Conservation (phyloP, 2,113 vertebrate genomes). For the Gracilinanus agilis region DNA sequence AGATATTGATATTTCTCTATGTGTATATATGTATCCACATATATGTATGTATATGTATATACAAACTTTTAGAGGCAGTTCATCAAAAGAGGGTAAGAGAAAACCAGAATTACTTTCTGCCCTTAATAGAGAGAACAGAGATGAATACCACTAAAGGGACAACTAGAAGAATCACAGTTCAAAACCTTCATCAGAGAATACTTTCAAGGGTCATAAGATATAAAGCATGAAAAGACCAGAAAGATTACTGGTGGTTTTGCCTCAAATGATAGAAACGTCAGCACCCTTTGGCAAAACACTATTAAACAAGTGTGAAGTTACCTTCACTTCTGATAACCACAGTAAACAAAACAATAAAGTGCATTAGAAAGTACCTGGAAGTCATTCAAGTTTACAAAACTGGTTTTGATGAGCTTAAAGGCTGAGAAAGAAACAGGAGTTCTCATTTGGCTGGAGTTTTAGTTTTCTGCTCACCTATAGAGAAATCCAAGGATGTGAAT, state of each 20-base stretch:
- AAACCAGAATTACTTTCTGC: background rate
- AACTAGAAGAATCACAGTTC: background rate
- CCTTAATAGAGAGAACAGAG: background rate
- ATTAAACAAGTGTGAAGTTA: background rate
- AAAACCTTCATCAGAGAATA: background rate
- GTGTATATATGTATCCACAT: no score
- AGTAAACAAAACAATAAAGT: background rate
- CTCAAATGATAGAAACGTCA: background rate
- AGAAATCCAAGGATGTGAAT: background rate
- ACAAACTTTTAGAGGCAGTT: background rate
- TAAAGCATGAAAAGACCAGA: background rate
- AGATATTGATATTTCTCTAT: no score
- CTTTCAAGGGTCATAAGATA: background rate
- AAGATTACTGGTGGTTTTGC: background rate
- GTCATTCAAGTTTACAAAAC: background rate
- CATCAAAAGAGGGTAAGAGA: background rate
- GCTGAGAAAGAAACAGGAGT: background rate
- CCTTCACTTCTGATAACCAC: background rate
- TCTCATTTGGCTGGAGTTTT: background rate
- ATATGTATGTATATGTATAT: background rate
- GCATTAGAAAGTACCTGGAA: background rate
- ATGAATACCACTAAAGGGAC: background rate
- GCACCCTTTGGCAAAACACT: background rate
- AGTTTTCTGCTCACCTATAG: background rate
- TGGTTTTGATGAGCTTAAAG: conserved; percentile 21